Evolutionary conservation across 2,113 vertebrate species (phyloP), one percentile per base, ranked within the genome.

Genomic region (Suncus etruscus): DNA sequence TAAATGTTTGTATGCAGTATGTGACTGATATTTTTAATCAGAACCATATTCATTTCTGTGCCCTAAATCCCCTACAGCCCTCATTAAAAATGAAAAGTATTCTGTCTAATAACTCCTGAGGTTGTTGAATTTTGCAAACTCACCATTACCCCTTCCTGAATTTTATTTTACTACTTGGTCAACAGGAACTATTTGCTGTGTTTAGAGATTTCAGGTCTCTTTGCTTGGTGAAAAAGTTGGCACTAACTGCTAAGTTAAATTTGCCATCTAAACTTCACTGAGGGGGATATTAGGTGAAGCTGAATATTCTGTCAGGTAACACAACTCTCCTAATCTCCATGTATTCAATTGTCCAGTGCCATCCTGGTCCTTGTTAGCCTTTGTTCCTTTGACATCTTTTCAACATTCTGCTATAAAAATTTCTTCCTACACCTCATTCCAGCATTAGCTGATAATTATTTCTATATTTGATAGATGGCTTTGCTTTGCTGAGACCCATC

Each of bases 231-330:
- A 85, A 96, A 96, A 50, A 96, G 50, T 92, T 97, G 96, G 91
- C 96, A 95, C 82, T 91, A 92, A 89, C 96, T 95, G 96, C 91
- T 96, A 87, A 96, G 91, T 82, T 92, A 95, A 6, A 85, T 96
- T 96, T 97, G 92, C 83, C 94, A 91, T 91, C 48, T 96, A 92
- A 32, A 95, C 89, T 92, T 96, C 92, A 94, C 70, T 29, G 83
- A 83, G 83, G 50, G 95, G 93, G 95, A 94, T 95, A 3, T 79
- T 93, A 78, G 90, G 70, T 96, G 90, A 94, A 96, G 95, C 91
- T 92, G 94, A 97, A 96, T 96, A 96, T 74, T 96, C 90, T 92
- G 78, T 97, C 97, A 97, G 96, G 96, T 96, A 97, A 95, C 94
- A 95, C 96, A 95, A 63, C 68, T 94, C 73, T 96, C 76, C 86